phyloP scores from a whole-genome alignment of 2,113 vertebrate species.

The Synodontis membranacea region DNA sequence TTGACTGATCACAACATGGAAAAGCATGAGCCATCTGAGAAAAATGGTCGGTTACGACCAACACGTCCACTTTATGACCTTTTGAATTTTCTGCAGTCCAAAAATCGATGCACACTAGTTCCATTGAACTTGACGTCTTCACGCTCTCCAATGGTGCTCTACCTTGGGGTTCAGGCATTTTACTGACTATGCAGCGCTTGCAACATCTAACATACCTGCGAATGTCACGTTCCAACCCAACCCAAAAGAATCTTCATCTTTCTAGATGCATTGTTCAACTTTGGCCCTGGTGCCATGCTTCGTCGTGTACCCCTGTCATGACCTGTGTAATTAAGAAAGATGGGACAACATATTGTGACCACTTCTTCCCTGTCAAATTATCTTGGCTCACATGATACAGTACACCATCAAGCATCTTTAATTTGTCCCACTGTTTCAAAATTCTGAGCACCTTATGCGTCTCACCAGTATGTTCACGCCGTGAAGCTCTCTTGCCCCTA shows the following conservation, averaged over 20 bases:
- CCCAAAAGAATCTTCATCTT: conserved; percentile 20
- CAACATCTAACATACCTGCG: neutral
- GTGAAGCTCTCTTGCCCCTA: no score
- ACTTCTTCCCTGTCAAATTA: neutral
- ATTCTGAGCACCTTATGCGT: neutral
- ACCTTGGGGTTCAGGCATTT: neutral
- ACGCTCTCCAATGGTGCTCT: neutral
- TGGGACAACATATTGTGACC: conserved; percentile 22
- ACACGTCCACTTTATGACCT: neutral
- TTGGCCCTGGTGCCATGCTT: neutral
- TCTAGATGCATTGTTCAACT: neutral
- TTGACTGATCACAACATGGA: neutral
- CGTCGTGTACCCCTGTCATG: neutral
- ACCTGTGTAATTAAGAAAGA: neutral
- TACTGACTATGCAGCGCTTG: neutral
- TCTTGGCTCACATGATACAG: conserved; percentile 9
- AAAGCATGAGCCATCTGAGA: neutral
- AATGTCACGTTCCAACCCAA: neutral
- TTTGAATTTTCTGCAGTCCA: neutral
- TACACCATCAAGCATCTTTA: conserved; percentile 13
- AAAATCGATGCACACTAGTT: conserved; percentile 7
- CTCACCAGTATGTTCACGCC: neutral
- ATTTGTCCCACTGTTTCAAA: conserved; percentile 35
- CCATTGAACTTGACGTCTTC: neutral
- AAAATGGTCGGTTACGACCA: no score